Conservation (phyloP, 2,888 invertebrate species). For the Drosophila mercatorum region DNA sequence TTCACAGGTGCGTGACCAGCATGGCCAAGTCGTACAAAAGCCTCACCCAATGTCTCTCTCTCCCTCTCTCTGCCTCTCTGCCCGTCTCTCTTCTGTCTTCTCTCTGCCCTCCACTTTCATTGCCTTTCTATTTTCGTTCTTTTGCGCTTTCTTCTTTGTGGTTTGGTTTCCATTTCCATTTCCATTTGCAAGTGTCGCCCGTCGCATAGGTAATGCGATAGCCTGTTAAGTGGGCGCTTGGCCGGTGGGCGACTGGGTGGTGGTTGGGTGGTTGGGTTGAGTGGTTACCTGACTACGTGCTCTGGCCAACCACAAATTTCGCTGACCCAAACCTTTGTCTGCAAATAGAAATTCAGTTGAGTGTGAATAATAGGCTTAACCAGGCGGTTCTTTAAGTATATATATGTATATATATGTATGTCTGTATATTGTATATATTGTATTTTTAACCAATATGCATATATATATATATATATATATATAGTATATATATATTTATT, state of each 20-base stretch:
- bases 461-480: not conserved
- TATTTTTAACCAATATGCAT: not conserved
- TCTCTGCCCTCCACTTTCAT: conserved; percentile 11
- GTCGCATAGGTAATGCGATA: conserved; percentile 57
- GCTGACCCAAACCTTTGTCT: conserved; percentile 6
- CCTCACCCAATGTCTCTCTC: conserved; percentile 13
- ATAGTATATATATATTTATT: not conserved
- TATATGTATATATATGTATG: not conserved
- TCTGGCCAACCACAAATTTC: conserved; percentile 30
- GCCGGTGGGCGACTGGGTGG: not conserved
- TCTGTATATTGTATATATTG: not conserved
- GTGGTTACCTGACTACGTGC: not conserved
- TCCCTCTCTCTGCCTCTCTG: not conserved
- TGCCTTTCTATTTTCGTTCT: conserved; percentile 62
- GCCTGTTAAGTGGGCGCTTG: conserved; percentile 34
- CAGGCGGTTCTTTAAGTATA: not conserved
- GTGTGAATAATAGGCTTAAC: conserved; percentile 22
- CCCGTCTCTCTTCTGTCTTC: not conserved
- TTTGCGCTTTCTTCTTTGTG: conserved; percentile 64
- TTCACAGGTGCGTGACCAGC: conserved; percentile 88
- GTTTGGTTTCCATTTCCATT: conserved; percentile 56
- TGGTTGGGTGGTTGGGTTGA: not conserved
- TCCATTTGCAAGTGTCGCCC: conserved; percentile 58
- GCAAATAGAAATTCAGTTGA: conserved; percentile 1
- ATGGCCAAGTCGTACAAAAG: conserved; percentile 20